Base-by-base conservation (phyloP, 2,113 vertebrate genomes). In the Solenodon paradoxus region DNA sequence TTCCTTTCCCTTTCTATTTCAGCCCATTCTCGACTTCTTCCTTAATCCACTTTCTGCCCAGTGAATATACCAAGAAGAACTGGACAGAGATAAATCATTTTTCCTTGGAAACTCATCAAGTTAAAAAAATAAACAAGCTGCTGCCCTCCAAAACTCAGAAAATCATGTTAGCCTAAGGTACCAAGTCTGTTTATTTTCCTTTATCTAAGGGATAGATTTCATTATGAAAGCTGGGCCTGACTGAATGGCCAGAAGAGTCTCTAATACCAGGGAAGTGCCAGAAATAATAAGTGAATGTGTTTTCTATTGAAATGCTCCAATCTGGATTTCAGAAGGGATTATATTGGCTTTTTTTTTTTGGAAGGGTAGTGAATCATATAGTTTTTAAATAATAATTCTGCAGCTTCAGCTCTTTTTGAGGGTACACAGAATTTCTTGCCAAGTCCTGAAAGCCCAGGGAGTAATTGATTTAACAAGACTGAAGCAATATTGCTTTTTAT, bases 21-120 rank as follows among this genome's bases (percentile, higher is more conserved):
- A 68, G 90, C 9, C 45, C 78, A 57, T 96, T 97, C 91, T 97
- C 85, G 79, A 92, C 42, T 59, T 85, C 82, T 79, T 80, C 72
- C 92, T 91, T 74, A 35, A 97, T 97, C 95, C n/a, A 95, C 96
- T 98, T 98, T 97, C 97, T 96, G 88, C 75, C 92, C 80, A 59
- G 19, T 96, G 75, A 97, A 96, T 94, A 97, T 75, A 93, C 51
- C 66, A 63, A 94, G 96, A 97, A 98, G 95, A 86, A 92, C 47
- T 63, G 17, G 92, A 96, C 78, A 92, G 40, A 96, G 85, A 97
- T 90, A 96, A 97, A 97, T 96, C 68, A 95, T 97, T 96, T 96
- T 82, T 71, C 61, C 57, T 97, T 85, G 84, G 98, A 97, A 97
- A 97, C 69, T 81, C 92, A 97, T 83, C 96, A 92, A 32, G 49